phyloP scores from a whole-genome alignment of 1,140 invertebrate species.

The Camponotus floridanus region DNA sequence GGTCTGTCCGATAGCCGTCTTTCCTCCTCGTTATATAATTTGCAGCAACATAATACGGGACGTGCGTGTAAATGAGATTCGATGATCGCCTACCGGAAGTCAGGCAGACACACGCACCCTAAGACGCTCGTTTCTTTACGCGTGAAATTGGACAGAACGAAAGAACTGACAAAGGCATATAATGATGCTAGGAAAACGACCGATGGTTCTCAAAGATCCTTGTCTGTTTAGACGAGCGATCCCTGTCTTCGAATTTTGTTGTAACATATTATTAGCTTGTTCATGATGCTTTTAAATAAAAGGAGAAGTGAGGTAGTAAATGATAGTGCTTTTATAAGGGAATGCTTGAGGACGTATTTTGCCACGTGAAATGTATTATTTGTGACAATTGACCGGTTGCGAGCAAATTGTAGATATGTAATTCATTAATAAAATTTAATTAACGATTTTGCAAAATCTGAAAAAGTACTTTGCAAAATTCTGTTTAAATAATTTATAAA shows the following conservation, averaged over 20 bases:
- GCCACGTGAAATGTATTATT: neutral
- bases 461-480: neutral
- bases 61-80: constrained; percentile 24
- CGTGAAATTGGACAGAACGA: constrained; percentile 66
- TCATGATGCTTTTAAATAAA: constrained; percentile 11
- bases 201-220: constrained; percentile 1
- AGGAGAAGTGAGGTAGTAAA: constrained; percentile 6
- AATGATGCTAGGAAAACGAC: constrained; percentile 49
- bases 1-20: neutral
- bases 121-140: constrained; percentile 42
- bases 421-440: neutral
- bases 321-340: neutral
- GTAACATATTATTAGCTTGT: constrained; percentile 66
- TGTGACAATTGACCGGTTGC: neutral
- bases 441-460: neutral
- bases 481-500: neutral
- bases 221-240: neutral
- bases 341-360: neutral
- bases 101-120: constrained; percentile 62
- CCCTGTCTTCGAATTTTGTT: constrained; percentile 22
- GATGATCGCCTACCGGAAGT: constrained; percentile 69
- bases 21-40: constrained; percentile 49
- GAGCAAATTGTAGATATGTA: neutral
- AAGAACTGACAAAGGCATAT: constrained; percentile 34
- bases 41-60: constrained; percentile 51